phyloP scores from a whole-genome alignment of 2,888 invertebrate species.

The Ormyrus nitidulus region DNA sequence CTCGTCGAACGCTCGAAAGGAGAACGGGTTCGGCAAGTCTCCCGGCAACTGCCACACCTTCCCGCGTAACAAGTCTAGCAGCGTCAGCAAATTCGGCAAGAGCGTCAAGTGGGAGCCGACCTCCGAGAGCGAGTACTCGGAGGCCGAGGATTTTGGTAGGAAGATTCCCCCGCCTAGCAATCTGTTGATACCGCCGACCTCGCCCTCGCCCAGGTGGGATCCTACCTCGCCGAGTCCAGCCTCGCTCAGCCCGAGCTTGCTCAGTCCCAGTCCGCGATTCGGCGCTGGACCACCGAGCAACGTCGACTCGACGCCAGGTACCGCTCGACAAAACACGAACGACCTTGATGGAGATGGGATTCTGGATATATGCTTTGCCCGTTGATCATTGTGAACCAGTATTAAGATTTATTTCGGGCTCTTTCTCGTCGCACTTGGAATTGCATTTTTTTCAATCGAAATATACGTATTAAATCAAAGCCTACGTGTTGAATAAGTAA shows the following conservation, averaged over 20 bases:
- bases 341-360: slow-evolving; percentile 39
- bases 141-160: slow-evolving; percentile 77
- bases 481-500: too few relatives aligned
- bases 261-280: slow-evolving; percentile 78
- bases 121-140: slow-evolving; percentile 81
- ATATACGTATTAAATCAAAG: too few relatives aligned
- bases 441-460: too few relatives aligned
- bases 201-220: slow-evolving; percentile 72
- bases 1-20: slow-evolving; percentile 56
- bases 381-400: not conserved
- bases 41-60: slow-evolving; percentile 44
- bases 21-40: slow-evolving; percentile 69
- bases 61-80: slow-evolving; percentile 47
- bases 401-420: not conserved
- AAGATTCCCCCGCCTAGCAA: slow-evolving; percentile 67
- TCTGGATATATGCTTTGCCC: not conserved
- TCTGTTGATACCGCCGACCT: slow-evolving; percentile 69
- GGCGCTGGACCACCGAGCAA: slow-evolving; percentile 72
- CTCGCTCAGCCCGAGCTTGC: slow-evolving; percentile 79
- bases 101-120: slow-evolving; percentile 80
- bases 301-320: slow-evolving; percentile 73
- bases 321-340: slow-evolving; percentile 48
- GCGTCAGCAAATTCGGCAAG: slow-evolving; percentile 63
- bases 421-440: too few relatives aligned
- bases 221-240: slow-evolving; percentile 78